Conservation (phyloP, 1,140 invertebrate species). For the Brachionus koreanus region DNA sequence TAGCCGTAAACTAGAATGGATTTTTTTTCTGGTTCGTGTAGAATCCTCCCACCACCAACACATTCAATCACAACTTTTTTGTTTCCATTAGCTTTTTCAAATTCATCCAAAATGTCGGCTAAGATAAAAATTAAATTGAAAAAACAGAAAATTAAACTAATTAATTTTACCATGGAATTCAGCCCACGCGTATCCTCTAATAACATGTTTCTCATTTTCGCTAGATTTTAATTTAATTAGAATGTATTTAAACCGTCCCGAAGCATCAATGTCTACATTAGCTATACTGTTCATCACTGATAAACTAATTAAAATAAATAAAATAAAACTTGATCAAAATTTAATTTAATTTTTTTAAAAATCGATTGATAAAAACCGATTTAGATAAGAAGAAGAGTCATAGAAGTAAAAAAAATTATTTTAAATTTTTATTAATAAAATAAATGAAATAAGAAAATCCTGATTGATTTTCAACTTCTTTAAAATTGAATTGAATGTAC, state of each 20-base stretch:
- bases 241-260: conserved; percentile 36
- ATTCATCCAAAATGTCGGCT: conserved; percentile 69
- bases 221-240: conserved; percentile 49
- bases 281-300: not conserved
- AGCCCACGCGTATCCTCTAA: conserved; percentile 69
- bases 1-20: conserved; percentile 79
- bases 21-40: conserved; percentile 70
- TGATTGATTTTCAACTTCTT: conserved; percentile 22
- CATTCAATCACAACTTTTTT: conserved; percentile 67
- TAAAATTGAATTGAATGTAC: conserved; percentile 2
- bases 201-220: conserved; percentile 65
- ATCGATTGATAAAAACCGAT: conserved; percentile 4
- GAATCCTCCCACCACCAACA: conserved; percentile 77
- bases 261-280: not conserved
- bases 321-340: not conserved
- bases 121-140: not conserved
- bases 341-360: not conserved
- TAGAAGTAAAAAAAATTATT: not conserved
- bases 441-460: not conserved
- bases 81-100: conserved; percentile 59
- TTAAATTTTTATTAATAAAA: conserved; percentile 34
- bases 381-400: not conserved
- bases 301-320: not conserved
- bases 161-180: conserved; percentile 67
- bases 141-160: not conserved